These are phyloP conservation scores for Protonemura montana DNA, from an alignment of 2,888 invertebrate species.

Conservation along the genomic window DNA sequence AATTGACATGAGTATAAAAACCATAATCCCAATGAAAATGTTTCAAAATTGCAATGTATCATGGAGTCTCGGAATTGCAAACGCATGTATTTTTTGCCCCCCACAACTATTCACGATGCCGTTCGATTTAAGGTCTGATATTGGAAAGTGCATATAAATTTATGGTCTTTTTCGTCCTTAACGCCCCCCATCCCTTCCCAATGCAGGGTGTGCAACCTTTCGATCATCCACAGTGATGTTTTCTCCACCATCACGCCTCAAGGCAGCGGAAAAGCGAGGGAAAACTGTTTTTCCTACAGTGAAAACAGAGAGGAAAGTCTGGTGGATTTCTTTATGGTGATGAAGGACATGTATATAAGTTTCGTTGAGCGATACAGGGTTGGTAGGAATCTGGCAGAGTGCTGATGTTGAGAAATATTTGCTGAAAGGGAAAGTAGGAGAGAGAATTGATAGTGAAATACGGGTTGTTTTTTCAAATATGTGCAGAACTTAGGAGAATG, in stretches of 20 bases:
- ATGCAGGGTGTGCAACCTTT: neutral
- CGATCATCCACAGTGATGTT: neutral
- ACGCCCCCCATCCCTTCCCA: no score
- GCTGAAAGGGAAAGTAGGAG: neutral
- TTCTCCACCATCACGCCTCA: neutral
- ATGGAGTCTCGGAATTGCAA: no score
- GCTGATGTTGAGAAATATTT: neutral
- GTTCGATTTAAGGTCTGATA: neutral
- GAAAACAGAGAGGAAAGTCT: neutral
- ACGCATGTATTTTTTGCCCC: no score
- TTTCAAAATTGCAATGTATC: no score
- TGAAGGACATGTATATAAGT: neutral
- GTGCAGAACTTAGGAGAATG: no score
- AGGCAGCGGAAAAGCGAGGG: neutral
- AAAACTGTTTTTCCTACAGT: neutral
- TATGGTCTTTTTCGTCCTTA: neutral
- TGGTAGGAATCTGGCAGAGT: neutral
- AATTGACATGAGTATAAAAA: no score
- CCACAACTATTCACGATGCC: no score
- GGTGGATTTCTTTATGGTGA: conserved; percentile 26
- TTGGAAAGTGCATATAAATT: neutral
- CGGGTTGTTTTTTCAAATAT: no score
- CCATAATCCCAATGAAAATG: no score
- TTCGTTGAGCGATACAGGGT: neutral
- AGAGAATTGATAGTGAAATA: neutral